Percentiles rank a stretch among this genome's conserved stretches.
Evolutionary conservation across 2,113 vertebrate species (phyloP).

Genomic region (Periophthalmodon schlosseri): DNA sequence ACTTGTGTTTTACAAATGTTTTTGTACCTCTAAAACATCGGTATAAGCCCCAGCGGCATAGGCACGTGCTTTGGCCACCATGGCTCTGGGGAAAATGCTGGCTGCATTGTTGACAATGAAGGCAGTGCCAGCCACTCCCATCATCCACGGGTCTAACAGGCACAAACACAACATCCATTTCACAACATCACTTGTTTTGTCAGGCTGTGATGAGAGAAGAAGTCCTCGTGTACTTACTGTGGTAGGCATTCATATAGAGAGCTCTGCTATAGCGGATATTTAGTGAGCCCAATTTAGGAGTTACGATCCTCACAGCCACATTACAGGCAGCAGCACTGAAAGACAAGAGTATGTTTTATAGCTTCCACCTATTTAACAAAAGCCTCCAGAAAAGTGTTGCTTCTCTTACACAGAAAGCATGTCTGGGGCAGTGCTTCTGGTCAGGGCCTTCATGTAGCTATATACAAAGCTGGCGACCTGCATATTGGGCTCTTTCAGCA

Average conservation of each 20-base stretch:
- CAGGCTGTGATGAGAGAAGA: neutral
- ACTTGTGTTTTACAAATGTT: neutral
- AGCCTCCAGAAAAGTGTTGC: neutral
- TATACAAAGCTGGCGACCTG: constrained; percentile 84
- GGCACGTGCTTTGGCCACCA: constrained; percentile 79
- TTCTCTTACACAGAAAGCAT: constrained; percentile 78
- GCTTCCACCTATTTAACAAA: neutral
- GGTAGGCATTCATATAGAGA: constrained; percentile 56
- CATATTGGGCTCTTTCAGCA: constrained; percentile 76
- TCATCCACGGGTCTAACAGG: constrained; percentile 75
- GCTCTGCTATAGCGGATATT: constrained; percentile 80
- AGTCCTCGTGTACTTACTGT: constrained; percentile 71
- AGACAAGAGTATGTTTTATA: constrained; percentile 2
- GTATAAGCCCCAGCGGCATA: constrained; percentile 77
- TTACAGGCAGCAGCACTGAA: constrained; percentile 84
- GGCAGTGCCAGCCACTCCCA: constrained; percentile 78
- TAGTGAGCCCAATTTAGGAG: constrained; percentile 75
- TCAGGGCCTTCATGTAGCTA: constrained; percentile 83
- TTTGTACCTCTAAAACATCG: constrained; percentile 82
- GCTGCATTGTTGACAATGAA: constrained; percentile 81
- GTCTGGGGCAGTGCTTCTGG: constrained; percentile 78
- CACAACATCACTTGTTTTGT: neutral
- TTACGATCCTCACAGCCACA: constrained; percentile 82
- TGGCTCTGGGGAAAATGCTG: constrained; percentile 77
- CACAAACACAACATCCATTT: neutral